Evolutionary conservation across 2,113 vertebrate genomes (phyloP).

Genomic region (Rynchops niger): DNA sequence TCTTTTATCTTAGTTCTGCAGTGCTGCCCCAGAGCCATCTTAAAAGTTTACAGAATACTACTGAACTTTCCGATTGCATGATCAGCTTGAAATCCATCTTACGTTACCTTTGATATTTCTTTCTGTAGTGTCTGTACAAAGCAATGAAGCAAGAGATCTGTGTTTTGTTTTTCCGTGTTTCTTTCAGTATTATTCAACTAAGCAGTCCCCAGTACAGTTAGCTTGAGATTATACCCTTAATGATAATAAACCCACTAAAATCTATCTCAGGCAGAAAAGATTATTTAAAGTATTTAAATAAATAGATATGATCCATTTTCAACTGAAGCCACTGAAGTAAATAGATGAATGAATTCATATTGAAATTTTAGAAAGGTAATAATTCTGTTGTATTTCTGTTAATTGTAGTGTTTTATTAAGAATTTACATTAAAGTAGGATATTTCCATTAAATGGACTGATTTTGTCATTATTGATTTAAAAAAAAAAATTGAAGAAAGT

Average conservation of each 20-base stretch:
- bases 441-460: neutral
- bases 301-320: neutral
- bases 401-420: neutral
- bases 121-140: neutral
- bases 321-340: neutral
- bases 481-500: neutral
- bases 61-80: conserved; percentile 4
- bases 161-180: neutral
- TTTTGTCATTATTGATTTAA: neutral
- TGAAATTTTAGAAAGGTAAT: neutral
- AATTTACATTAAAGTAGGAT: neutral
- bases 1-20: conserved; percentile 56
- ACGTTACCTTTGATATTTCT: conserved; percentile 53
- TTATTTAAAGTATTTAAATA: neutral
- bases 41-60: neutral
- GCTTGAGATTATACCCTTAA: neutral
- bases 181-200: neutral
- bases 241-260: neutral
- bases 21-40: conserved; percentile 41
- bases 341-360: neutral
- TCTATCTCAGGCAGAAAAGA: neutral
- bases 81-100: neutral
- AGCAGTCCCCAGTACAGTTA: neutral
- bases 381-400: neutral
- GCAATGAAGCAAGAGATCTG: neutral